phyloP scores from a whole-genome alignment of 1,140 invertebrate species.

The Rhizoglyphus robini region DNA sequence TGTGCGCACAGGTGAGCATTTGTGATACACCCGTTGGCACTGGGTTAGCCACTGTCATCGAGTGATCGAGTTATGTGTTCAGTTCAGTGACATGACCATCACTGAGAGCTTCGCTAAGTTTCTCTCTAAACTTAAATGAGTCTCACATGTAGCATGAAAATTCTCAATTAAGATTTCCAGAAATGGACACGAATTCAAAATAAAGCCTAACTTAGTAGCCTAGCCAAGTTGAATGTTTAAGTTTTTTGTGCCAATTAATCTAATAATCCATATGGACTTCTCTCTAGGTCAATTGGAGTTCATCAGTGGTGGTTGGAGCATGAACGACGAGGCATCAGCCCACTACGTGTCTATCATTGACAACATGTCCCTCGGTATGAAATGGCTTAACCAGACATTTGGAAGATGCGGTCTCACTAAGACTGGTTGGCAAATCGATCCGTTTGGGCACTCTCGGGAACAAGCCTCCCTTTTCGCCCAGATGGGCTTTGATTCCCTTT shows the following conservation, averaged over 20 bases:
- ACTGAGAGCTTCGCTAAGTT: not conserved
- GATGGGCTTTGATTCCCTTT: slow-evolving; percentile 55
- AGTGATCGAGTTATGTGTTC: too few relatives aligned
- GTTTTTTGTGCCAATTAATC: not conserved
- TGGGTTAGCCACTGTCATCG: not conserved
- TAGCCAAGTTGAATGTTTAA: too few relatives aligned
- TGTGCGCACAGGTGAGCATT: slow-evolving; percentile 8
- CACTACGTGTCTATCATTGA: slow-evolving; percentile 86
- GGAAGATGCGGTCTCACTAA: slow-evolving; percentile 57
- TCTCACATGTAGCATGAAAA: too few relatives aligned
- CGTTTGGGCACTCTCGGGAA: slow-evolving; percentile 77
- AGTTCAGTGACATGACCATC: not conserved
- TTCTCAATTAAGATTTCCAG: too few relatives aligned
- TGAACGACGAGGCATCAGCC: slow-evolving; percentile 91
- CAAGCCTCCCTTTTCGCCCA: slow-evolving; percentile 62
- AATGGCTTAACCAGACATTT: slow-evolving; percentile 69
- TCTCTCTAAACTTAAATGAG: too few relatives aligned
- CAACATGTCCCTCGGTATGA: slow-evolving; percentile 89
- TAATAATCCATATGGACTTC: not conserved
- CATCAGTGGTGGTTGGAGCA: slow-evolving; percentile 92
- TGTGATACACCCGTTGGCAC: not conserved
- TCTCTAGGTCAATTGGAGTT: slow-evolving; percentile 67
- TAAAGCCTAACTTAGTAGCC: not conserved
- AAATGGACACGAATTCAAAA: not conserved
- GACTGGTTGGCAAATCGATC: slow-evolving; percentile 74